These are phyloP conservation scores for Eubucco bourcierii DNA, from an alignment of 2,113 vertebrate genomes.

Conservation along the genomic window DNA sequence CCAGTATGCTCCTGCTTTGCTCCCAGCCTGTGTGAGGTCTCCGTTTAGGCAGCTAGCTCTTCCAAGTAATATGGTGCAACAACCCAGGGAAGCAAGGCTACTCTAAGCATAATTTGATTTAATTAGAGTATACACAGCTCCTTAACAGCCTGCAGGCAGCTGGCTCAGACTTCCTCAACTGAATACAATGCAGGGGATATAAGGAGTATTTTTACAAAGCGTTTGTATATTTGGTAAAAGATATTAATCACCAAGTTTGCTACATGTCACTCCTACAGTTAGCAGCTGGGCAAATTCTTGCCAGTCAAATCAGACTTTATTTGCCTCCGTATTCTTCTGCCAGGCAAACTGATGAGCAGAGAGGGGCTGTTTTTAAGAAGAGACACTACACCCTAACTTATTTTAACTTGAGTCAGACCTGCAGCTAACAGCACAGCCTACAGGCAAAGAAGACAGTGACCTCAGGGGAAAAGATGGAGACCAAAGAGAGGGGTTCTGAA, in stretches of 20 bases:
- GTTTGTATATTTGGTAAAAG: neutral
- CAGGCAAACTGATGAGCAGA: neutral
- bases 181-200: neutral
- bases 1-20: rapidly evolving
- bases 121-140: neutral
- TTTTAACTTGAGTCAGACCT: neutral
- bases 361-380: neutral
- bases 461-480: neutral
- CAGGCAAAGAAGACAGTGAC: neutral
- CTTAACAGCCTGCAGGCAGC: neutral
- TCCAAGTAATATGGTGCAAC: neutral
- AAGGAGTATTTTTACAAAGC: neutral
- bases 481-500: neutral
- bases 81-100: neutral
- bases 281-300: neutral
- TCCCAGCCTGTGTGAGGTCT: neutral
- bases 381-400: neutral
- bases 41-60: rapidly evolving
- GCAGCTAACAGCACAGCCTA: neutral
- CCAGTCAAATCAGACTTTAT: neutral
- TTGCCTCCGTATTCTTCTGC: neutral
- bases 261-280: no score
- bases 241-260: neutral
- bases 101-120: neutral
- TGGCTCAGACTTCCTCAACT: neutral